A percentile compares a stretch with the other conserved stretches of the same genome.
Conservation (phyloP, 2,113 vertebrate species). For the Pungitius pungitius region DNA sequence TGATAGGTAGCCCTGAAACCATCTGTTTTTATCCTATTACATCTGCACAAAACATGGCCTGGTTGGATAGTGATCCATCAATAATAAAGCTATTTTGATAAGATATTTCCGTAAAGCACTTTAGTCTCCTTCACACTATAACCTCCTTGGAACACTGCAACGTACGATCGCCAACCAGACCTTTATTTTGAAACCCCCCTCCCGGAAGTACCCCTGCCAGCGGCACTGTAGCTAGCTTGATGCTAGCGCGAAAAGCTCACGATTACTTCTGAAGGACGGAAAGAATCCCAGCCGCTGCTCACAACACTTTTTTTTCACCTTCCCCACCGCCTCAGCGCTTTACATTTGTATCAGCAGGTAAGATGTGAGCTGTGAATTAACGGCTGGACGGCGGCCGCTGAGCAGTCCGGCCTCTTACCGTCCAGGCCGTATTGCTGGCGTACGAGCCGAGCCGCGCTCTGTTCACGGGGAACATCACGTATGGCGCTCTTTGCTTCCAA, state of each 20-base stretch:
- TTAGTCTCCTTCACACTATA: background rate
- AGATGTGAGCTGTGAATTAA: slow-evolving; percentile 45
- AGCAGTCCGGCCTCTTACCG: slow-evolving; percentile 48
- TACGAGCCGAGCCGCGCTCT: slow-evolving; percentile 54
- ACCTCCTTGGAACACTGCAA: slow-evolving; percentile 6
- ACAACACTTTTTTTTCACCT: slow-evolving; percentile 46
- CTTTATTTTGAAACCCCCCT: slow-evolving; percentile 55
- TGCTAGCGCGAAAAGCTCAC: slow-evolving; percentile 62
- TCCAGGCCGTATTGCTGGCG: slow-evolving; percentile 59
- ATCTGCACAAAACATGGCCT: background rate
- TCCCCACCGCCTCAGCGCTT: slow-evolving; percentile 18
- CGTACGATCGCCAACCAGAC: fast-evolving
- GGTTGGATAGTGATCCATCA: background rate
- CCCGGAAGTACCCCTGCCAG: slow-evolving; percentile 29
- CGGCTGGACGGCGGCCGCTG: background rate
- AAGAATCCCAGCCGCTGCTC: slow-evolving; percentile 61
- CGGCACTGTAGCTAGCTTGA: slow-evolving; percentile 51
- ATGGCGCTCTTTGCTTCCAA: slow-evolving; percentile 79
- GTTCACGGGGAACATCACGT: slow-evolving; percentile 66
- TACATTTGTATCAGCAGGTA: slow-evolving; percentile 62
- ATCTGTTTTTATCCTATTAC: too few relatives aligned
- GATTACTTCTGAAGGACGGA: slow-evolving; percentile 77
- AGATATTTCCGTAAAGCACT: background rate
- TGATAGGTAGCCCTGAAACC: background rate
- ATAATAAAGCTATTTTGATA: background rate